phyloP scores from a whole-genome alignment of 2,797 vertebrate genomes.

The Dryobates pubescens region DNA sequence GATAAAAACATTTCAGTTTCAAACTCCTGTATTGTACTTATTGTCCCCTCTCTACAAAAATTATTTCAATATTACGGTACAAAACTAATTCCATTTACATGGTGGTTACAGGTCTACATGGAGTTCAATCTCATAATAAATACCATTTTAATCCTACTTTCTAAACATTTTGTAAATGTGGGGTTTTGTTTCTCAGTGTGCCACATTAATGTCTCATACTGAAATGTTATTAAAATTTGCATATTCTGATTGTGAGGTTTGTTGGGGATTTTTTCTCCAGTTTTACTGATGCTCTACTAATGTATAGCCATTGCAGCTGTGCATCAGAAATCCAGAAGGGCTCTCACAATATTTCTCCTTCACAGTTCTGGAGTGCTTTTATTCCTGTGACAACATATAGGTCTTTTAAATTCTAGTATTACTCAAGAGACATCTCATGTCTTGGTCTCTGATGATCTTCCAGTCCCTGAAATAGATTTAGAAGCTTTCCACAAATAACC shows the following conservation, averaged over 20 bases:
- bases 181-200: not conserved
- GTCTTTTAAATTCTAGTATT: not conserved
- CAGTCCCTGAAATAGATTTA: not conserved
- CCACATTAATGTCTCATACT: not conserved
- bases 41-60: not conserved
- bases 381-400: not conserved
- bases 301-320: not conserved
- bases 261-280: not conserved
- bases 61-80: not conserved
- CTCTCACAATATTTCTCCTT: not conserved
- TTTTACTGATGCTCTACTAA: not conserved
- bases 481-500: not conserved
- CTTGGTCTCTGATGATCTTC: not conserved
- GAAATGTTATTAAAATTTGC: not conserved
- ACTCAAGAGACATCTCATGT: not conserved
- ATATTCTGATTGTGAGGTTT: not conserved
- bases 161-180: not conserved
- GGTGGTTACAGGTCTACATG: not conserved
- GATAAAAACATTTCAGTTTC: conserved; percentile 53
- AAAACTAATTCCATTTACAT: not conserved
- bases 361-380: not conserved
- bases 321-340: not conserved
- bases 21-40: not conserved
- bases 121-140: not conserved
- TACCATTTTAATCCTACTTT: not conserved